These are phyloP conservation scores for Crax fasciolata DNA, from an alignment of 2,797 vertebrate genomes.

Conservation along the genomic window DNA sequence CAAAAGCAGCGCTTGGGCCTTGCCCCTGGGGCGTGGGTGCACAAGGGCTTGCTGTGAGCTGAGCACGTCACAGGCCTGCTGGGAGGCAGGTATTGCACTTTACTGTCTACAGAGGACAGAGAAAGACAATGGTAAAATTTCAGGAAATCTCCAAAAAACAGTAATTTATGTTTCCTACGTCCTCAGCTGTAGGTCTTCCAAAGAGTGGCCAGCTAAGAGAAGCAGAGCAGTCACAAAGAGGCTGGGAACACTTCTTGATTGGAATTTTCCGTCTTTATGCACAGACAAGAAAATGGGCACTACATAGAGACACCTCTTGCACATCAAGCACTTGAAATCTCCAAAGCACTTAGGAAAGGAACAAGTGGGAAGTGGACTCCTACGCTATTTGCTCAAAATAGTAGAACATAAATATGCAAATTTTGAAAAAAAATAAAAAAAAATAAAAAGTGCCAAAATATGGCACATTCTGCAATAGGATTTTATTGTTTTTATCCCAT, in stretches of 20 bases:
- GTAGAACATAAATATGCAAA: slow-evolving; percentile 4
- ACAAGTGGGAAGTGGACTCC: slow-evolving; percentile 1
- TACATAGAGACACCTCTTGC: background rate
- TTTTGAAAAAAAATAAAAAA: background rate
- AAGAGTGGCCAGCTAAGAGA: background rate
- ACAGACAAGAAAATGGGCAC: background rate
- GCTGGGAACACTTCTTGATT: background rate
- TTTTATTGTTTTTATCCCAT: slow-evolving; percentile 36
- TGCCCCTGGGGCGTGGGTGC: background rate
- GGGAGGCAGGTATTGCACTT: background rate
- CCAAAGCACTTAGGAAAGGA: background rate
- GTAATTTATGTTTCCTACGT: background rate
- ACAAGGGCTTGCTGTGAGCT: background rate
- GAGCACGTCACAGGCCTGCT: background rate
- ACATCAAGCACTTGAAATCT: background rate
- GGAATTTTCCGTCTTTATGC: background rate
- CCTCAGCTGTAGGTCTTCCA: background rate
- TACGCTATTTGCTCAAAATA: slow-evolving; percentile 59
- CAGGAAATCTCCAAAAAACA: background rate
- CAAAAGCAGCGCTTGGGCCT: background rate
- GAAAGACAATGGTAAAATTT: background rate
- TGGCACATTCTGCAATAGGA: background rate
- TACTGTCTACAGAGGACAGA: background rate
- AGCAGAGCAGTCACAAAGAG: background rate
- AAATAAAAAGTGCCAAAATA: background rate